Evolutionary conservation across 2,113 vertebrate genomes (phyloP), one percentile per base, ranked within the genome.

Genomic region (Pedetes capensis): DNA sequence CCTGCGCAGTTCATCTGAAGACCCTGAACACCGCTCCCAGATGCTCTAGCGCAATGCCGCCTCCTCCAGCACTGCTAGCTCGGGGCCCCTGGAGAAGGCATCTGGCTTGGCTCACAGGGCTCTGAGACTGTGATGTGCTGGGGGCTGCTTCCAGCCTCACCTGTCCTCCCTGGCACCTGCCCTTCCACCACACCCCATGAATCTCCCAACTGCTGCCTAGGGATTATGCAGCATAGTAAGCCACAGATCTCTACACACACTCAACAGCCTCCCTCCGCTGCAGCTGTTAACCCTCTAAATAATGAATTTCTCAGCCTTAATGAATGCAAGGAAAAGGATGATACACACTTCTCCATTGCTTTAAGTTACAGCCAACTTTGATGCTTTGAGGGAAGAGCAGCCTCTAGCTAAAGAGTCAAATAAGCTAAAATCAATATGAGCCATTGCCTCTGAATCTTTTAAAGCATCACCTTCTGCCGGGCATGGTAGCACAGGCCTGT

Each of bases 331-430:
- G 66, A 39, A 96, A 90, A 88, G 94, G 53, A 66, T 91, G 95
- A 98, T 88, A 94, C 59, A 97, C 95, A 71, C 95, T 98, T 97
- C 97, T 97, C 95, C 49, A 74, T 86, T 97, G 97, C 96, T 97
- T 83, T 97, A 95, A 96, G 97, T 97, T 96, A 96, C 87, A 11
- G 95, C 94, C 93, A 91, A 64, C 93, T 91, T 88, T 81, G 96
- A 96, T 29, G 27, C 96, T 87, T 94, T 95, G 97, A 98, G 90
- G 88, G 97, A 98, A 97, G 97, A 97, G 96, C 94, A n/a, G 96
- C 97, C 98, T 97, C 96, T 79, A 97, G 97, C 98, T 92, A 97
- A 95, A 97, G 98, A 97, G 97, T 96, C 97, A 97, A 98, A 98
- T 96, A 98, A 98, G 96, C 91, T 96, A 96, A 96, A 98, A 98